Evolutionary conservation across 2,113 vertebrate species (phyloP), one percentile per base, ranked within the genome.

Genomic region (Percina caprodes): DNA sequence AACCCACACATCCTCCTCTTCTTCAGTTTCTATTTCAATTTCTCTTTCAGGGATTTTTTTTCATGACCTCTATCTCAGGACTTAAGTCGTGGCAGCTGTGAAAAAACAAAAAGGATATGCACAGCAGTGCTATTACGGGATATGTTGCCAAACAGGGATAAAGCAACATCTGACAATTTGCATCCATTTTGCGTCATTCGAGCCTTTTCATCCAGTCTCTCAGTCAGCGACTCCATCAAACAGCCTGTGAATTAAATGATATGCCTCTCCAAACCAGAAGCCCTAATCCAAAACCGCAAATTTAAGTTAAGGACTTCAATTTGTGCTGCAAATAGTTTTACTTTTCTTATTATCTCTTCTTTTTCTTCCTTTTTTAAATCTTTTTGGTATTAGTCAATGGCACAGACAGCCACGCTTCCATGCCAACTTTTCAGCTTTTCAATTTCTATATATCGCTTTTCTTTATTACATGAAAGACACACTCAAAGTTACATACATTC

Each of bases 121-220:
- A 51, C 8, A 8, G 73, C n/a, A 4, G 60, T 18, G 15, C 46
- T 55, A 60, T 73, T 62, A 48, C 52, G 35, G 72, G 49, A 82
- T 80, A 3, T 67, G 81, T 84, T 45, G 69, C 77, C 56, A 45
- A 46, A 75, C 33, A 68, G 52, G 63, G 15, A 51, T 18, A 56
- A 21, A 81, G 62, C 30, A 82, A 77, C 61, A 68, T 77, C 21
- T 65, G 74, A 81, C 48, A 80, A 66, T 89, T 85, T 83, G 69
- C 86, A 76, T 24, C 52, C 30, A 5, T 51, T 88, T 80, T 88
- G 84, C 84, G 83, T 92, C 77, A 83, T 88, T 77, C 65, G 51
- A 74, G 59, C 46, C 46, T 69, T 82, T 86, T 88, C 3, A 63
- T 74, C 65, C 42, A 24, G 65, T 71, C 19, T 74, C 23, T 54